phyloP scores from a whole-genome alignment of 2,888 invertebrate species.

The Synergus japonicus region DNA sequence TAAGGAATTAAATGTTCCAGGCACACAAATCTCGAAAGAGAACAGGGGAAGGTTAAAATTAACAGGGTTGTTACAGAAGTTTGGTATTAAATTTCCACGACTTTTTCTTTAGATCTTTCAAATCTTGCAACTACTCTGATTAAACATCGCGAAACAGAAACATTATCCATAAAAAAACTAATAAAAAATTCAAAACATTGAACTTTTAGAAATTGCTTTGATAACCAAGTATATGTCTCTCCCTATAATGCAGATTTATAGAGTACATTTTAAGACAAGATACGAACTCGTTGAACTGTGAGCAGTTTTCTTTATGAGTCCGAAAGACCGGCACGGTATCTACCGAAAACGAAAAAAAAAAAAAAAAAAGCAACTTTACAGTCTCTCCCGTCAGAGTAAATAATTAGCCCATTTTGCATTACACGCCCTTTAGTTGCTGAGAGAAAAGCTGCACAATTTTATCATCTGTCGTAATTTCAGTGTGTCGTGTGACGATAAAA shows the following conservation, averaged over 20 bases:
- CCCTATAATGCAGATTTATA: neutral
- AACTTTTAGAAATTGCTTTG: too few species aligned
- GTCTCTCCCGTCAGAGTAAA: conserved; percentile 21
- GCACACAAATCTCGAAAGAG: neutral
- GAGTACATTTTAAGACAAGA: conserved; percentile 1
- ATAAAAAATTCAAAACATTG: too few species aligned
- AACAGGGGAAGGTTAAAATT: neutral
- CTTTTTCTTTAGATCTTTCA: too few species aligned
- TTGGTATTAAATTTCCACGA: too few species aligned
- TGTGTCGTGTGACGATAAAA: conserved; percentile 39
- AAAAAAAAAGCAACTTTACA: neutral
- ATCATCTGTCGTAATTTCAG: conserved; percentile 27
- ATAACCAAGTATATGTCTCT: too few species aligned
- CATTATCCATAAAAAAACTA: too few species aligned
- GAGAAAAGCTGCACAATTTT: conserved; percentile 34
- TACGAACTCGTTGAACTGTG: neutral
- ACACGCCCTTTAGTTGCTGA: conserved; percentile 39
- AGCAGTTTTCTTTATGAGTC: neutral
- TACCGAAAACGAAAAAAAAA: neutral
- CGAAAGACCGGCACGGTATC: neutral
- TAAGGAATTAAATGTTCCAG: neutral
- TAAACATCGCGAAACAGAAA: too few species aligned
- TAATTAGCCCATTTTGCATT: conserved; percentile 40
- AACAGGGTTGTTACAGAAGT: neutral
- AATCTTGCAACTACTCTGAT: too few species aligned